These are phyloP conservation scores for Urocolius indicus DNA, from an alignment of 2,113 vertebrate species.

Conservation along the genomic window DNA sequence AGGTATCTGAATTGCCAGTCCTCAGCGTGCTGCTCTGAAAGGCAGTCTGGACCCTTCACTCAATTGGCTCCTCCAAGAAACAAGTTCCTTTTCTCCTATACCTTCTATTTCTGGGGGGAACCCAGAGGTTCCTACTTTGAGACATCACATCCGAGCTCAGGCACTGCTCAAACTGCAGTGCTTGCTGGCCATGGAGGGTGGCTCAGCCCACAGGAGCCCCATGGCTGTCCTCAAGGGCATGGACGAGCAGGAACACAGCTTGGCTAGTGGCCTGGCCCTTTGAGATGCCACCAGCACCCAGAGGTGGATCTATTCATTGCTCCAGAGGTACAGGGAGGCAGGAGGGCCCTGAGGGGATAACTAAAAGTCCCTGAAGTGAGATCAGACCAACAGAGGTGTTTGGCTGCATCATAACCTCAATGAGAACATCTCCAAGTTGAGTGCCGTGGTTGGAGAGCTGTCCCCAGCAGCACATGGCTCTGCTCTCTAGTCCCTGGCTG, in stretches of 20 bases:
- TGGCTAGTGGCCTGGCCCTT: not conserved
- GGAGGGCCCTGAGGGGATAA: not conserved
- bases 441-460: fast-evolving
- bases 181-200: not conserved
- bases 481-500: not conserved
- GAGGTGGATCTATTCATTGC: fast-evolving
- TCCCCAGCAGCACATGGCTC: not conserved
- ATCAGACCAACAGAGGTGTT: fast-evolving
- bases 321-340: not conserved
- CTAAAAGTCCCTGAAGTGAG: not conserved
- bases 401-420: not conserved
- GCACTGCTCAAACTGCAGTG: fast-evolving
- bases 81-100: not conserved
- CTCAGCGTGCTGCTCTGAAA: not conserved
- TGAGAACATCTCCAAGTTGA: not conserved
- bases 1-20: not conserved
- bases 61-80: not conserved
- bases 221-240: not conserved
- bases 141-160: not conserved
- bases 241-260: fast-evolving
- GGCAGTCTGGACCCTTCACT: not conserved
- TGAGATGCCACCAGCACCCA: fast-evolving
- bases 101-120: not conserved
- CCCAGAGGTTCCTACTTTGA: not conserved
- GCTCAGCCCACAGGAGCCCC: not conserved